These are phyloP conservation scores for Enteromius mattozi DNA, from an alignment of 2,797 vertebrate genomes.

Conservation along the genomic window DNA sequence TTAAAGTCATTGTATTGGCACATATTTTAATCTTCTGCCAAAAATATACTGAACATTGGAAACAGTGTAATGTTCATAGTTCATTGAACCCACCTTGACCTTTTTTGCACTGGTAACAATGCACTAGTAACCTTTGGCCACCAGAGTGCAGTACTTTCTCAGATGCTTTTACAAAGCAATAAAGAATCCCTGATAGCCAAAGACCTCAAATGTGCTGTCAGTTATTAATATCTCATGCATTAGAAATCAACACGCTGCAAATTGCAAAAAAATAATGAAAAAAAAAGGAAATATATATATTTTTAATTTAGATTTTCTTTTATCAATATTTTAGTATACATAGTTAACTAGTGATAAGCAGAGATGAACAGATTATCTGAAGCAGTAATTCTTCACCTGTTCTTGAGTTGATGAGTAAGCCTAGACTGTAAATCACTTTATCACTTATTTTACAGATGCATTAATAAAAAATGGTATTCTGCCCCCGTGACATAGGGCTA, in stretches of 20 bases:
- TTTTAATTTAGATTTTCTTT: not conserved
- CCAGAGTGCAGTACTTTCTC: conserved; percentile 59
- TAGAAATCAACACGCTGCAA: not conserved
- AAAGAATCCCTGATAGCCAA: not conserved
- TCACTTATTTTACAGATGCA: not conserved
- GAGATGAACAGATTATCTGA: not conserved
- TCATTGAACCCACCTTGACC: not conserved
- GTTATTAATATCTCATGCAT: not conserved
- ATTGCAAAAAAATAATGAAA: no score
- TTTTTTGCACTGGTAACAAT: not conserved
- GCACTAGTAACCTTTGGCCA: conserved; percentile 37
- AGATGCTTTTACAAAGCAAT: not conserved
- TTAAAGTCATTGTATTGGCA: not conserved
- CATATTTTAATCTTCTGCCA: not conserved
- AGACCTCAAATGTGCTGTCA: not conserved
- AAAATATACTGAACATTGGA: not conserved
- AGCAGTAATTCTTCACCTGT: not conserved
- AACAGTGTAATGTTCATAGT: not conserved
- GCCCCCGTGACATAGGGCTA: not conserved
- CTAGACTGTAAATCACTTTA: not conserved
- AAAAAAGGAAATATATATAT: no score
- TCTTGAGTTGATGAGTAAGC: not conserved
- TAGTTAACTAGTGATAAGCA: not conserved
- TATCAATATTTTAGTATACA: not conserved
- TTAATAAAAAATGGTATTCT: not conserved